Conservation (phyloP, 1,140 invertebrate genomes). For the Drosophila subobscura region DNA sequence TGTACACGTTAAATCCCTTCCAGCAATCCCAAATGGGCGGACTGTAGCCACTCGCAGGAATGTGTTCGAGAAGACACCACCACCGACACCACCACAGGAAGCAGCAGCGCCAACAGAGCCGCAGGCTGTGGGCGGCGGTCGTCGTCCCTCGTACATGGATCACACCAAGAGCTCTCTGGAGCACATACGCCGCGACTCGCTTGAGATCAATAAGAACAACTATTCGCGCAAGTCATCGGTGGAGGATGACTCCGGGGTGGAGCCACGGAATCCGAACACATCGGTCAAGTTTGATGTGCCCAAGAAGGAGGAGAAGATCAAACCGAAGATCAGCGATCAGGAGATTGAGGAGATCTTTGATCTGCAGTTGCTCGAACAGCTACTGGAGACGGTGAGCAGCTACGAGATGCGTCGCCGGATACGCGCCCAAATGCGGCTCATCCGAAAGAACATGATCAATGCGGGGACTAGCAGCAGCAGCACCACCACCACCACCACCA, state of each 20-base stretch:
- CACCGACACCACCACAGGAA: slow-evolving; percentile 7
- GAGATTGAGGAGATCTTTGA: slow-evolving; percentile 89
- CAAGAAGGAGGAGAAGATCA: slow-evolving; percentile 30
- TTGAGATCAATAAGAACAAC: slow-evolving; percentile 78
- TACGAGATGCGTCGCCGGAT: slow-evolving; percentile 90
- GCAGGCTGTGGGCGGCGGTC: slow-evolving; percentile 10
- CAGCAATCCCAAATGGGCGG: slow-evolving; percentile 52
- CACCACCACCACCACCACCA: slow-evolving; percentile 36
- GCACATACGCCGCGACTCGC: slow-evolving; percentile 77
- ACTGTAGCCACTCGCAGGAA: slow-evolving; percentile 70
- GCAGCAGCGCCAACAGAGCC: slow-evolving; percentile 7
- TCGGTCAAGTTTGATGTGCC: slow-evolving; percentile 87
- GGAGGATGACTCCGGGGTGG: slow-evolving; percentile 56
- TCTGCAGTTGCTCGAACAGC: slow-evolving; percentile 87
- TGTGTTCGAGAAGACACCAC: slow-evolving; percentile 65
- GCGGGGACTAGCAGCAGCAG: slow-evolving; percentile 29
- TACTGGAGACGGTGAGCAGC: slow-evolving; percentile 89
- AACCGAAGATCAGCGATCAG: slow-evolving; percentile 18
- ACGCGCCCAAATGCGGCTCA: slow-evolving; percentile 88
- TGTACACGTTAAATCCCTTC: slow-evolving; percentile 65
- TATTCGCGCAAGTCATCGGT: slow-evolving; percentile 71
- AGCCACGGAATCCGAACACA: slow-evolving; percentile 69
- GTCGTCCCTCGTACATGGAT: slow-evolving; percentile 83
- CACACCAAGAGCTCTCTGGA: slow-evolving; percentile 81
- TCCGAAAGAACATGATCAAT: slow-evolving; percentile 85